Evolutionary conservation across 2,888 invertebrate species (phyloP).

Genomic region (Hypomecis punctinalis): DNA sequence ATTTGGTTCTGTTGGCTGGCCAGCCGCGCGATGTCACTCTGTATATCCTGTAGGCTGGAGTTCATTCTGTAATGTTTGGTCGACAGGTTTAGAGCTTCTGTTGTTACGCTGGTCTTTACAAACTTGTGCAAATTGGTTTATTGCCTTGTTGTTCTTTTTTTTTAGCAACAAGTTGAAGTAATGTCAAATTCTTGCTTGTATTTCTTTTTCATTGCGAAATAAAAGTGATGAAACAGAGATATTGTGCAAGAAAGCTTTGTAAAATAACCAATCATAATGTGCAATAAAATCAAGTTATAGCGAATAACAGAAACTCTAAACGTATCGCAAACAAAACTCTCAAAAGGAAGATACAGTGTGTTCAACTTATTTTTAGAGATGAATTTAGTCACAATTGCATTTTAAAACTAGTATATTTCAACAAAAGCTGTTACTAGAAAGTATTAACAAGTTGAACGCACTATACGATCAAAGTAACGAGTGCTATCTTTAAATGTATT

Average conservation of each 20-base stretch:
- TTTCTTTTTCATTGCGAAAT: too few relatives aligned
- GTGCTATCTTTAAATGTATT: not conserved
- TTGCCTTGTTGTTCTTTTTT: not conserved
- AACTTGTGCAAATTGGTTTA: not conserved
- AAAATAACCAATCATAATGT: slow-evolving; percentile 6
- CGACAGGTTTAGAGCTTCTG: slow-evolving; percentile 30
- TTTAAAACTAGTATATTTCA: too few relatives aligned
- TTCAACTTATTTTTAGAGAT: not conserved
- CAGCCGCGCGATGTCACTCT: slow-evolving; percentile 96
- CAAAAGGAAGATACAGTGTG: not conserved
- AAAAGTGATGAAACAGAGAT: not conserved
- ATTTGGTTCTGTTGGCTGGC: slow-evolving; percentile 87
- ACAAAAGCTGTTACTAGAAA: too few relatives aligned
- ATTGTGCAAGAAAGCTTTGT: slow-evolving; percentile 5
- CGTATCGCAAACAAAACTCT: slow-evolving; percentile 18
- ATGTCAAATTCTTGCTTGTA: too few relatives aligned
- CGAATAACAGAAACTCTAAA: slow-evolving; percentile 26
- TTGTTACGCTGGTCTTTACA: slow-evolving; percentile 11
- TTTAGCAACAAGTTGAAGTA: not conserved
- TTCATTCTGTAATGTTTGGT: slow-evolving; percentile 89
- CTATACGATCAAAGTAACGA: slow-evolving; percentile 16
- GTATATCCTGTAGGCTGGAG: slow-evolving; percentile 96
- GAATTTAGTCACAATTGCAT: not conserved
- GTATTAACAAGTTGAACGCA: not conserved
- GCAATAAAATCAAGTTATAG: slow-evolving; percentile 10